Evolutionary conservation across 1,140 invertebrate species (phyloP).

Genomic region (Tetramorium alpestre): DNA sequence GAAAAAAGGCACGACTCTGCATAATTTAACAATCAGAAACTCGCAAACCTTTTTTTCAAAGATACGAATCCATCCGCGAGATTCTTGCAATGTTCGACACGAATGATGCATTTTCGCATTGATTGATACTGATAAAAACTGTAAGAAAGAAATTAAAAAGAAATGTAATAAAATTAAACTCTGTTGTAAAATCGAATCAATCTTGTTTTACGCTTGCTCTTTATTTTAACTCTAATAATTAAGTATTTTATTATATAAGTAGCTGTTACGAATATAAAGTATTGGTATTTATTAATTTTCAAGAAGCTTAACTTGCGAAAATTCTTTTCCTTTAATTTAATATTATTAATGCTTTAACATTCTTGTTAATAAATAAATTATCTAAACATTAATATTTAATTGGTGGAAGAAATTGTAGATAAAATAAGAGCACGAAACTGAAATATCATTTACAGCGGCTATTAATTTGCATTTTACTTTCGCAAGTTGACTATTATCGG

Average conservation of each 20-base stretch:
- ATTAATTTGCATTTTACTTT: not conserved
- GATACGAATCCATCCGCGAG: too few relatives aligned
- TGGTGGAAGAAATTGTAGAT: not conserved
- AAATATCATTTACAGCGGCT: not conserved
- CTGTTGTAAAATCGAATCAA: not conserved
- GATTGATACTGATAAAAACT: not conserved
- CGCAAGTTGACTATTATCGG: not conserved
- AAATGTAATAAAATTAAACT: not conserved
- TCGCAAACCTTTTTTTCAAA: not conserved
- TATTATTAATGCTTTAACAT: not conserved
- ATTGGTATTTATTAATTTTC: not conserved
- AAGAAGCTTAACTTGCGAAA: not conserved
- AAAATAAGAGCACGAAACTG: not conserved
- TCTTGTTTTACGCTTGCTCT: not conserved
- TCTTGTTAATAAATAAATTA: slow-evolving; percentile 20
- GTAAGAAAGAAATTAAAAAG: not conserved
- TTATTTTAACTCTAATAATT: slow-evolving; percentile 14
- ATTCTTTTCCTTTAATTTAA: not conserved
- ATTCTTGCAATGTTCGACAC: not conserved
- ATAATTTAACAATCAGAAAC: not conserved
- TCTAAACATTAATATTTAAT: not conserved
- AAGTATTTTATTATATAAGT: slow-evolving; percentile 2
- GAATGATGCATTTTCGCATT: too few relatives aligned
- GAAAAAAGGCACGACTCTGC: not conserved
- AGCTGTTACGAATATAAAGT: slow-evolving; percentile 14